Conservation (phyloP, 2,797 vertebrate species). For the Tragelaphus oryx region DNA sequence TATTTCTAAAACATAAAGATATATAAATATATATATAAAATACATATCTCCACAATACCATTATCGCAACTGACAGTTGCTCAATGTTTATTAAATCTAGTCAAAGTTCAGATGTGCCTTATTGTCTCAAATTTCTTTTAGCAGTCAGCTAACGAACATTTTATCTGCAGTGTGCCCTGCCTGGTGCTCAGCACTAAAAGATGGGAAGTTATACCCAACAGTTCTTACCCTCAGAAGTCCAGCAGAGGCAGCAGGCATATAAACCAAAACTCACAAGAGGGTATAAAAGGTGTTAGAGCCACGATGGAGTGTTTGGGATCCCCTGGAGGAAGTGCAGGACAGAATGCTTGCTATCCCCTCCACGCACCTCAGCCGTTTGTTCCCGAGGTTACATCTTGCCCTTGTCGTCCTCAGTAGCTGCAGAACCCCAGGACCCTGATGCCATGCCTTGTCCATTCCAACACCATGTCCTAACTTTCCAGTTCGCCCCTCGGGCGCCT, state of each 20-base stretch:
- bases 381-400: background rate
- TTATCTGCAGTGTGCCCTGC: background rate
- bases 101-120: background rate
- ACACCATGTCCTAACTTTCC: background rate
- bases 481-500: background rate
- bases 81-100: background rate
- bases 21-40: background rate
- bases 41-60: background rate
- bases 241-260: background rate
- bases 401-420: background rate
- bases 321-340: background rate
- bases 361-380: background rate
- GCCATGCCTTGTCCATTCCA: fast-evolving
- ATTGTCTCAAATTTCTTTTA: background rate
- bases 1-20: background rate
- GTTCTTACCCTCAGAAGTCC: background rate
- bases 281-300: background rate
- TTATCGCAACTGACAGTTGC: background rate
- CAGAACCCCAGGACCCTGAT: background rate
- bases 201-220: background rate
- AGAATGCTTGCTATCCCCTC: background rate
- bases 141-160: background rate
- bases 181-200: background rate
- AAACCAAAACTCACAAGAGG: background rate
- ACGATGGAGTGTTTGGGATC: background rate